Evolutionary conservation across 1,140 invertebrate genomes (phyloP).

Genomic region (Ceratitis capitata): DNA sequence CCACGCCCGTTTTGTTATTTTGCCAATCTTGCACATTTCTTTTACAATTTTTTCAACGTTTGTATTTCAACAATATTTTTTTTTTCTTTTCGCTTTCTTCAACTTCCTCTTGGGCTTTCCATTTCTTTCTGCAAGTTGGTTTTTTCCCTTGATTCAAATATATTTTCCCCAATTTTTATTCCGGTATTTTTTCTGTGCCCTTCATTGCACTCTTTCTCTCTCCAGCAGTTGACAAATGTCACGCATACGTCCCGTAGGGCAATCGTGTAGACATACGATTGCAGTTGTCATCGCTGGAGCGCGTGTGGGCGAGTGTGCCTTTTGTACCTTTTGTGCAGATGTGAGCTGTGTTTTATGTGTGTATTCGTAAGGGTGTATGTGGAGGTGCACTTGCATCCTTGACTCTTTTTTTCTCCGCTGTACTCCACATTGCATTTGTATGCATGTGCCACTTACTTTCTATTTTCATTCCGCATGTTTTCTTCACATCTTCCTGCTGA

Average conservation of each 20-base stretch:
- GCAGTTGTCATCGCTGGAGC: not conserved
- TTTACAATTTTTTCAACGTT: not conserved
- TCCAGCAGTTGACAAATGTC: not conserved
- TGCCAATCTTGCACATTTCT: not conserved
- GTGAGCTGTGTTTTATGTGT: not conserved
- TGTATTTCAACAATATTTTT: not conserved
- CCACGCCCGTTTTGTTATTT: not conserved
- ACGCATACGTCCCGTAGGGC: constrained; percentile 1
- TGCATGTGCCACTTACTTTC: constrained; percentile 1
- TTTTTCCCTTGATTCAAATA: not conserved
- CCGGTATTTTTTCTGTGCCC: not conserved
- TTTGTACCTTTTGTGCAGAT: not conserved
- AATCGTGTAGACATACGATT: not conserved
- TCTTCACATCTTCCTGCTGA: constrained; percentile 4
- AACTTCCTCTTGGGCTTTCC: not conserved
- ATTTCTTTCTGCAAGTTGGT: not conserved
- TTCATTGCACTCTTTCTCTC: not conserved
- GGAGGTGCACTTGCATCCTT: not conserved
- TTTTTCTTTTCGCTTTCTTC: not conserved
- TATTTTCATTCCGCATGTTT: constrained; percentile 5
- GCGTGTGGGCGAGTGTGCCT: not conserved
- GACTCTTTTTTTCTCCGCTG: not conserved
- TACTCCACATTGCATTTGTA: not conserved
- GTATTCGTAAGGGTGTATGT: not conserved
- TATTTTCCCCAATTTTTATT: not conserved